These are phyloP conservation scores for Crenichthys baileyi DNA, from an alignment of 2,797 vertebrate genomes.

Conservation along the genomic window DNA sequence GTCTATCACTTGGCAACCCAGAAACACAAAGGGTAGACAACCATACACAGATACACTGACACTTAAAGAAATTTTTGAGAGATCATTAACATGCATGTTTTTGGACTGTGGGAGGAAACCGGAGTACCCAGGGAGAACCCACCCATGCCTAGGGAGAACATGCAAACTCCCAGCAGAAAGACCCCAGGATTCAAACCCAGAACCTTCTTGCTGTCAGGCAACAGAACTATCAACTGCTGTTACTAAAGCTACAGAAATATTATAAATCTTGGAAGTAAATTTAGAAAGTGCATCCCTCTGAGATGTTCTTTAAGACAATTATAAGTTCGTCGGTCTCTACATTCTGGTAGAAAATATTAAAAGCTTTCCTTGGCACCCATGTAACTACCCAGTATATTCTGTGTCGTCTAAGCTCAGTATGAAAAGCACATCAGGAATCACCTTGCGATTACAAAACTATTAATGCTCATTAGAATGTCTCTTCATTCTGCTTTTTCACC, in stretches of 20 bases:
- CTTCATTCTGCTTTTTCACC: conserved; percentile 40
- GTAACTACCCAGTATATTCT: conserved; percentile 78
- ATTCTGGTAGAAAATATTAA: conserved; percentile 39
- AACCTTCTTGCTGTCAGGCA: neutral
- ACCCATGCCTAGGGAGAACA: neutral
- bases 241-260: neutral
- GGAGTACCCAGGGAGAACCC: neutral
- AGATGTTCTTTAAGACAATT: conserved; percentile 25
- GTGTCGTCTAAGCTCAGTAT: conserved; percentile 64
- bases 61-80: neutral
- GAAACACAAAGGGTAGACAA: neutral
- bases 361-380: conserved; percentile 58
- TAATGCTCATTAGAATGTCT: conserved; percentile 68
- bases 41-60: neutral
- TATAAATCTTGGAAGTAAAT: conserved; percentile 1
- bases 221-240: neutral
- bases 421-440: conserved; percentile 72
- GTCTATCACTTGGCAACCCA: neutral
- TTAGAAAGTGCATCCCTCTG: conserved; percentile 18
- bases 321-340: conserved; percentile 24
- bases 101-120: neutral
- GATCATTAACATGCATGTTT: neutral
- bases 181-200: neutral
- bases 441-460: conserved; percentile 74
- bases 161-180: neutral